Percentiles rank a stretch among this genome's conserved stretches.
These are phyloP conservation scores for Sceloporus undulatus DNA, from an alignment of 2,113 vertebrate species.

Conservation along the genomic window DNA sequence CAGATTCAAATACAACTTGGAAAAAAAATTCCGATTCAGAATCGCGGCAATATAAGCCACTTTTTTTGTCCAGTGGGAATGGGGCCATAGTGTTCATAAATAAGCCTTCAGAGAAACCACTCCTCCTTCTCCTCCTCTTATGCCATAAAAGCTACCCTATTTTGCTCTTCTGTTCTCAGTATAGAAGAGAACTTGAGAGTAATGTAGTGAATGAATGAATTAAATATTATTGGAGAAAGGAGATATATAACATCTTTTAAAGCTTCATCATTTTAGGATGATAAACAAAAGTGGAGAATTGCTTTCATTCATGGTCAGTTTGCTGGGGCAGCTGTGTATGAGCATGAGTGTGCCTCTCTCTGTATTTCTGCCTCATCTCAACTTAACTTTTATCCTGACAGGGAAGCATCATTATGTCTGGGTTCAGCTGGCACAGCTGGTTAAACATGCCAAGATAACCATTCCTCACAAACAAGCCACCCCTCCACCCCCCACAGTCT, in stretches of 20 bases:
- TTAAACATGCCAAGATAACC: conserved; percentile 50
- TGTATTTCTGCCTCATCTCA: conserved; percentile 5
- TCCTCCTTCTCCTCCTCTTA: no score
- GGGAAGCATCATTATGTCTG: conserved; percentile 58
- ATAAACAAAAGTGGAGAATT: conserved; percentile 68
- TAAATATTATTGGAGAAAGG: background rate
- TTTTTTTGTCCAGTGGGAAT: no score
- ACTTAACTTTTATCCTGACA: conserved; percentile 61
- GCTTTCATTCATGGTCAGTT: conserved; percentile 71
- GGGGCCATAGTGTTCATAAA: no score
- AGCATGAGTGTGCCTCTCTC: background rate
- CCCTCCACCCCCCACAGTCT: background rate
- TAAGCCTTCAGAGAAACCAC: no score
- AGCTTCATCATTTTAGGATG: background rate
- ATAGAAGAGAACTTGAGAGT: background rate
- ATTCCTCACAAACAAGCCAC: conserved; percentile 53
- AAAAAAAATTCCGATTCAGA: no score
- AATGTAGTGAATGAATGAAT: background rate
- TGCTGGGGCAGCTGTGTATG: conserved; percentile 53
- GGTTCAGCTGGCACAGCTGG: conserved; percentile 50
- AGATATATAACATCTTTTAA: background rate
- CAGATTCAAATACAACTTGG: no score
- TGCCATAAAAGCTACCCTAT: no score
- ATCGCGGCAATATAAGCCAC: no score
- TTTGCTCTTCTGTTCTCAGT: background rate